Evolutionary conservation across 1,140 invertebrate species (phyloP).

Genomic region (Drosophila murphyi): DNA sequence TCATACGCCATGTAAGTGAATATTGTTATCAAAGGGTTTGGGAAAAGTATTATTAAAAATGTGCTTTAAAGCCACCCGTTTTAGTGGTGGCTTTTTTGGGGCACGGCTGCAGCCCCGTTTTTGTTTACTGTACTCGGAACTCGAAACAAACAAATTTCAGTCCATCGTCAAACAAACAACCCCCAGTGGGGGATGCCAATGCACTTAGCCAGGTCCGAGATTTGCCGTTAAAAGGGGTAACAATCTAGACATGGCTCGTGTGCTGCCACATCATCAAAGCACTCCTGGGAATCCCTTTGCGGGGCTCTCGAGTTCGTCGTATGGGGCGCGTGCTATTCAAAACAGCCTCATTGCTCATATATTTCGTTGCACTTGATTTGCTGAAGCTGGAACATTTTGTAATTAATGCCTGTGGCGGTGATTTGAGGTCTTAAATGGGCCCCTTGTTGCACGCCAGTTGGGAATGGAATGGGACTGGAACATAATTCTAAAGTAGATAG

Average conservation of each 20-base stretch:
- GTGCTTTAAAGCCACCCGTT: constrained; percentile 43
- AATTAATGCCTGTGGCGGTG: constrained; percentile 31
- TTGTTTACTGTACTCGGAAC: constrained; percentile 54
- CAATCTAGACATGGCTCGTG: constrained; percentile 7
- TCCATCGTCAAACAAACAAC: constrained; percentile 46
- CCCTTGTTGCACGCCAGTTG: constrained; percentile 1
- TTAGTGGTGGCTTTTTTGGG: neutral
- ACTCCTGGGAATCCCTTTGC: constrained; percentile 49
- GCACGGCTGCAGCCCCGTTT: constrained; percentile 16
- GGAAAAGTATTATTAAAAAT: constrained; percentile 79
- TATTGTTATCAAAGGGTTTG: constrained; percentile 29
- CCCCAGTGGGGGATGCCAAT: constrained; percentile 45
- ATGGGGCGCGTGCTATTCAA: neutral
- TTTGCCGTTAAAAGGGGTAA: constrained; percentile 45
- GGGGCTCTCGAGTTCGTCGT: constrained; percentile 15
- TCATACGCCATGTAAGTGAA: constrained; percentile 85
- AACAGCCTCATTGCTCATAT: constrained; percentile 8
- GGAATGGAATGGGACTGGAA: neutral
- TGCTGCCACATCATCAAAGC: constrained; percentile 46
- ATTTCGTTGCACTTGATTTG: constrained; percentile 50
- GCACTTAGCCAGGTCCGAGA: constrained; percentile 65
- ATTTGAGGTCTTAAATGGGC: constrained; percentile 29
- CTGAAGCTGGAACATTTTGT: constrained; percentile 22
- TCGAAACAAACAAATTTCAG: constrained; percentile 66
- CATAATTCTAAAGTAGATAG: neutral